Evolutionary conservation across 1,140 invertebrate species (phyloP), one percentile per base, ranked within the genome.

Genomic region (Diorhabda carinulata): DNA sequence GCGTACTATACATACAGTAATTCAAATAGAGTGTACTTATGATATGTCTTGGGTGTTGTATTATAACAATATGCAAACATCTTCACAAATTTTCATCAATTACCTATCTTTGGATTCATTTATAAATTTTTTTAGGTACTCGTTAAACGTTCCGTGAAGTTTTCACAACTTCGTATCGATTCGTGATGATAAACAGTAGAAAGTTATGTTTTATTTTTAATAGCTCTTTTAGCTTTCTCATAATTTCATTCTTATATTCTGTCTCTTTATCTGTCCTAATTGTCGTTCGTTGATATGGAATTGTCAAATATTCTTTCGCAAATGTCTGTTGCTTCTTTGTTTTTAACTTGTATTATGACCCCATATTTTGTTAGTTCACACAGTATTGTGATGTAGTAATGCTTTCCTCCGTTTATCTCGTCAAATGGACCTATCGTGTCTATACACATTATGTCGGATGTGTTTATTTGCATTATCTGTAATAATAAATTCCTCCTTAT

Each of bases 321-420:
- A 3, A 66, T 43, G 3, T 40, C 66, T 42, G 3, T 66, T 4
- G 64, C 64, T 66, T 66, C 64, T 43, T 66, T 67, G 9, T 45
- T 61, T 67, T n/a, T n/a, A 4, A 67, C 9, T 43, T 57, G 66
- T 44, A 67, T 43, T 5, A 67, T 63, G 9, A 62, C 41, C 8
- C 64, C 59, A 62, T 67, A 67, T 52, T 62, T 62, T 41, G 66
- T 67, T 4, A 67, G 58, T 40, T 67, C 66, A 25, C 66, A 67
- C 43, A 64, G 66, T 66, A 61, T 6, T 4, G 65, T 66, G 9
- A 66, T 44, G 43, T 43, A 58, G 25, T 67, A 44, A n/a, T 1
- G 44, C 61, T 8, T 57, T 59, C 64, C 47, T 7, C 7, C 58
- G 4, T 25, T 9, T 57, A 8, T 52, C 62, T 9, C 43, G 8